Evolutionary conservation across 2,797 vertebrate genomes (phyloP), one percentile per base, ranked within the genome.

Genomic region (Mycteria americana): DNA sequence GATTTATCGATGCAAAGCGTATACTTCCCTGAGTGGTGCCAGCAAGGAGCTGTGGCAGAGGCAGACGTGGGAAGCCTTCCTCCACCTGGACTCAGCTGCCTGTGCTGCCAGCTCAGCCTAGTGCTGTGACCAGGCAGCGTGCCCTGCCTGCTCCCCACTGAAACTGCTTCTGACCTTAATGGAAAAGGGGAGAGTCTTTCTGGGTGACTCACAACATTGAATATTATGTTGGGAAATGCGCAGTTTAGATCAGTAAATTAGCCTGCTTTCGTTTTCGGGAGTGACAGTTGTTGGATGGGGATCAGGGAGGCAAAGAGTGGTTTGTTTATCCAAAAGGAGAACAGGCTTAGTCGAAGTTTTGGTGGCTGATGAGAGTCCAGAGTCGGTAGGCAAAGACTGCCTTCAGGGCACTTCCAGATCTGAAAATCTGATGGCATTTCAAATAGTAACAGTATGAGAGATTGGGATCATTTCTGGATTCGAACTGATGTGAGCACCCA

Each of bases 121-220:
- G 63, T 4, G 0, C 65, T 63, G 64, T 75, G 81, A 37, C 17
- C 25, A 22, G 53, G 68, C 31, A 59, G 54, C 1, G 3, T 14
- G 57, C 25, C 65, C 80, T 59, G 80, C 64, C 54, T 63, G 63
- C 64, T 93, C 78, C 75, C 86, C 24, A 3, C 89, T 50, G 41
- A 96, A 96, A 88, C 75, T 92, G 45, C 78, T 77, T 22, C 75
- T 91, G 87, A 93, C 79, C 94, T 70, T 77, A 68, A 35, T 7
- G 43, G 94, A 89, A 91, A 93, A 93, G 22, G 72, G 64, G 45
- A 92, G 72, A 92, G 87, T 74, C 68, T 54, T 74, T 93, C 39
- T 48, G 16, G 13, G 15, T 97, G 95, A 96, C 87, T 96, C 95
- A 97, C 45, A 17, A 15, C 53, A 31, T 24, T 35, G 72, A 75